Percentiles rank a stretch among this genome's conserved stretches.
phyloP scores from a whole-genome alignment of 2,113 vertebrate genomes.

The Scophthalmus maximus region DNA sequence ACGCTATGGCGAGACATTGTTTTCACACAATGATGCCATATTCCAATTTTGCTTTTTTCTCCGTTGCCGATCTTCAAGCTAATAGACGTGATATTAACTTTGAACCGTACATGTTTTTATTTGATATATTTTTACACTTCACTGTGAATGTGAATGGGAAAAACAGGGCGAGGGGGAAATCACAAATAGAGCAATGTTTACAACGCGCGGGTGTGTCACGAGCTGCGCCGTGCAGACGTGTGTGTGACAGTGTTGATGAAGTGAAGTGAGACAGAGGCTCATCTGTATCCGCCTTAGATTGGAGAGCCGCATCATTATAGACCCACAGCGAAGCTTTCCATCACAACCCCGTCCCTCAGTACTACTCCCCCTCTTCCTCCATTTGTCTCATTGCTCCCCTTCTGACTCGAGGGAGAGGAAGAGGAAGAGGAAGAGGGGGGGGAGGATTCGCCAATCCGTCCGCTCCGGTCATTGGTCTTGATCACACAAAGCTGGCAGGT shows the following conservation, averaged over 20 bases:
- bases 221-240: not conserved
- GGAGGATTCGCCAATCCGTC: not conserved
- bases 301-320: conserved; percentile 42
- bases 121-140: too few species aligned
- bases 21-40: not conserved
- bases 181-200: not conserved
- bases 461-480: not conserved
- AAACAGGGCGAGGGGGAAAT: not conserved
- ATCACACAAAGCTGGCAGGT: conserved; percentile 34
- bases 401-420: not conserved
- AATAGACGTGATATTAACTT: too few species aligned
- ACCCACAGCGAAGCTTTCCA: conserved; percentile 47
- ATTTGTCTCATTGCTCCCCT: conserved; percentile 24
- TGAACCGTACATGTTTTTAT: too few species aligned
- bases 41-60: not conserved
- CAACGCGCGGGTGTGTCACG: not conserved
- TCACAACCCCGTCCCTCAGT: conserved; percentile 23
- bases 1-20: not conserved
- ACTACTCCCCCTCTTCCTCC: not conserved
- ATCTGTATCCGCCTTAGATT: conserved; percentile 45
- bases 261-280: conserved; percentile 18
- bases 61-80: not conserved
- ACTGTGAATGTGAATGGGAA: too few species aligned
- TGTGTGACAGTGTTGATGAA: conserved; percentile 18
- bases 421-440: not conserved